phyloP scores from a whole-genome alignment of 2,113 vertebrate genomes.

The Ptilorrhoa leucosticta region DNA sequence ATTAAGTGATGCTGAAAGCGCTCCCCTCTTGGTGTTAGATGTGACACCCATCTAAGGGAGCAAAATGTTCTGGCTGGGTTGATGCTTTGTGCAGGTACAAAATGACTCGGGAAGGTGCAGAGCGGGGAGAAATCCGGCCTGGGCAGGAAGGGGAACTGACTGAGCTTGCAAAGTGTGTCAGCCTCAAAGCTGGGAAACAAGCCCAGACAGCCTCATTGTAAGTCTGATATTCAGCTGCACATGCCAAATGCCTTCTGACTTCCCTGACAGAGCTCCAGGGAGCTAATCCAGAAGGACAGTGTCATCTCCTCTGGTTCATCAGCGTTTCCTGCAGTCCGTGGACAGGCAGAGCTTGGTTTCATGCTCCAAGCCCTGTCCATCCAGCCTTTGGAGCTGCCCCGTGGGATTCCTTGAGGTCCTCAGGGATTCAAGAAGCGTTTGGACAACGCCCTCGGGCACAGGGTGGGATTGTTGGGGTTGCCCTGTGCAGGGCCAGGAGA shows the following conservation, averaged over 20 bases:
- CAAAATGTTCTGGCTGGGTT: neutral
- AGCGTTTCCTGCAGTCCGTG: neutral
- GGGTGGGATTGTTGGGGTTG: neutral
- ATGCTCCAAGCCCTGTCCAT: neutral
- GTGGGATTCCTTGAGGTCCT: neutral
- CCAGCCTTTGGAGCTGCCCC: neutral
- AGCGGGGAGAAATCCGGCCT: neutral
- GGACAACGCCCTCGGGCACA: neutral
- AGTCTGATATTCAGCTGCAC: neutral
- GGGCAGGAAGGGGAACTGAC: neutral
- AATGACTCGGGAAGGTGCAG: neutral
- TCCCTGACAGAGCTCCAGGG: neutral
- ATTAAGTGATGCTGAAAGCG: neutral
- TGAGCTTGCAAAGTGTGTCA: neutral
- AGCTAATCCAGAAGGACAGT: neutral
- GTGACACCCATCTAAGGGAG: neutral
- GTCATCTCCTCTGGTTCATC: neutral
- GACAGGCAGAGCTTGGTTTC: neutral
- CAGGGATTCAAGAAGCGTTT: neutral
- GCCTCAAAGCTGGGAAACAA: neutral
- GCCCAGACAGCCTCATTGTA: neutral
- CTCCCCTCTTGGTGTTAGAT: neutral
- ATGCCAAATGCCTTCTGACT: neutral
- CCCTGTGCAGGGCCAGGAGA: neutral
- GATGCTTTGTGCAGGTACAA: neutral